These are phyloP conservation scores for Dromius quadrimaculatus DNA, from an alignment of 2,888 invertebrate species.

Conservation along the genomic window DNA sequence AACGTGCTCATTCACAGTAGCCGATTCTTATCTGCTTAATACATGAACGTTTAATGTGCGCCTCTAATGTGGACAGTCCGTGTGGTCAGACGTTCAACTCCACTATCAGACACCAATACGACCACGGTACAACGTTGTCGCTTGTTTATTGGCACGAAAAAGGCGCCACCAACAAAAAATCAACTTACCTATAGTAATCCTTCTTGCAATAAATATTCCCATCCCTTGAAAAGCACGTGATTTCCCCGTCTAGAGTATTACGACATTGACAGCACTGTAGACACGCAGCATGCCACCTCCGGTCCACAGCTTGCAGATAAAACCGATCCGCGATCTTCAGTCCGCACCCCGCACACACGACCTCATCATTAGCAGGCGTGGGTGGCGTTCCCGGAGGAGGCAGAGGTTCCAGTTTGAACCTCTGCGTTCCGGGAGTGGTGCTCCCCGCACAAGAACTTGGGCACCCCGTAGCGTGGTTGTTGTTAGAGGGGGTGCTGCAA, in stretches of 20 bases:
- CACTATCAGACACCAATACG: not conserved
- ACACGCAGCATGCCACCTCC: slow-evolving; percentile 93
- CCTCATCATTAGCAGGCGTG: slow-evolving; percentile 68
- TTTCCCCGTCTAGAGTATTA: slow-evolving; percentile 88
- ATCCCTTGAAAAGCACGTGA: slow-evolving; percentile 92
- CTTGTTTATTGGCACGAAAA: not conserved
- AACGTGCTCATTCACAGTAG: slow-evolving; percentile 43
- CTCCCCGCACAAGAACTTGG: slow-evolving; percentile 66
- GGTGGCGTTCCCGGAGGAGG: slow-evolving; percentile 69
- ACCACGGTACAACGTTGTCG: slow-evolving; percentile 1
- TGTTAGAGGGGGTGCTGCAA: slow-evolving; percentile 71
- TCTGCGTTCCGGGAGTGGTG: not conserved
- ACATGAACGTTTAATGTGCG: slow-evolving; percentile 46
- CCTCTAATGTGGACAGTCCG: slow-evolving; percentile 48
- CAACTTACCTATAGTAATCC: slow-evolving; percentile 93
- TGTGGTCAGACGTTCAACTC: slow-evolving; percentile 37
- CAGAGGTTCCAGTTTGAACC: slow-evolving; percentile 69
- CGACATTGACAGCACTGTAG: slow-evolving; percentile 92
- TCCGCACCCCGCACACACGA: slow-evolving; percentile 90
- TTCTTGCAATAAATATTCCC: slow-evolving; percentile 96
- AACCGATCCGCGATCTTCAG: slow-evolving; percentile 88
- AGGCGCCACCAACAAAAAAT: not conserved
- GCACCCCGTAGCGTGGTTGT: slow-evolving; percentile 56
- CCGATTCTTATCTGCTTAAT: slow-evolving; percentile 43
- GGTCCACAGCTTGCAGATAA: slow-evolving; percentile 91